Evolutionary conservation across 2,797 vertebrate genomes (phyloP).

Genomic region (Mormyrus proboscirostris): DNA sequence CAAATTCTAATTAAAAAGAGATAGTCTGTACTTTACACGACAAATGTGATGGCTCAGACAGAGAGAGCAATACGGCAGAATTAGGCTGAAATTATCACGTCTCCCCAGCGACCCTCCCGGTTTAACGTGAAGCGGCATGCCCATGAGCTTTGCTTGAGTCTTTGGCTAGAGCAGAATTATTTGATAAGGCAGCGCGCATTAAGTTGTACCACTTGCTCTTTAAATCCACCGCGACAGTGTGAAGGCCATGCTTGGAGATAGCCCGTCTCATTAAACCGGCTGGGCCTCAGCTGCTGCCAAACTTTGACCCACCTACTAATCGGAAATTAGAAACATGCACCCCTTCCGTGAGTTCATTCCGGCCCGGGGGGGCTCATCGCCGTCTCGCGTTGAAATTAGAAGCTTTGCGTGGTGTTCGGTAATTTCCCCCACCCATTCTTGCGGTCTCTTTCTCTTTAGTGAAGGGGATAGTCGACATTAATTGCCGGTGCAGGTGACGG

Average conservation of each 20-base stretch:
- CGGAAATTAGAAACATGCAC: slow-evolving; percentile 27
- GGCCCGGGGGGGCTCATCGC: slow-evolving; percentile 18
- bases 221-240: slow-evolving; percentile 18
- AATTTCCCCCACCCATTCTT: not conserved
- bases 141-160: slow-evolving; percentile 33
- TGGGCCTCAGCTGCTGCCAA: slow-evolving; percentile 25
- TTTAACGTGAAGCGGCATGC: slow-evolving; percentile 25
- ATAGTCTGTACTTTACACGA: slow-evolving; percentile 17
- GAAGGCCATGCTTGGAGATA: slow-evolving; percentile 30
- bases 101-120: slow-evolving; percentile 23
- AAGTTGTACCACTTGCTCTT: slow-evolving; percentile 34
- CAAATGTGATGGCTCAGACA: slow-evolving; percentile 4
- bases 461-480: not conserved
- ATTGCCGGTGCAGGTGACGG: not conserved
- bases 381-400: slow-evolving; percentile 16
- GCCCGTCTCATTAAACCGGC: slow-evolving; percentile 33
- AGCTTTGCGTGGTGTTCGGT: not conserved
- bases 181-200: slow-evolving; percentile 36
- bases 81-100: slow-evolving; percentile 17
- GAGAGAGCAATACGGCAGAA: slow-evolving; percentile 5
- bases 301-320: slow-evolving; percentile 35
- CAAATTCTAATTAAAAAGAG: slow-evolving; percentile 20
- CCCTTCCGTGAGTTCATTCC: slow-evolving; percentile 24
- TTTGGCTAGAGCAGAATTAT: slow-evolving; percentile 31
- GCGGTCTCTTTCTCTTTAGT: not conserved